Percentiles rank a stretch among this genome's conserved stretches.
phyloP scores from a whole-genome alignment of 2,797 vertebrate genomes.

The Myripristis jacobus region DNA sequence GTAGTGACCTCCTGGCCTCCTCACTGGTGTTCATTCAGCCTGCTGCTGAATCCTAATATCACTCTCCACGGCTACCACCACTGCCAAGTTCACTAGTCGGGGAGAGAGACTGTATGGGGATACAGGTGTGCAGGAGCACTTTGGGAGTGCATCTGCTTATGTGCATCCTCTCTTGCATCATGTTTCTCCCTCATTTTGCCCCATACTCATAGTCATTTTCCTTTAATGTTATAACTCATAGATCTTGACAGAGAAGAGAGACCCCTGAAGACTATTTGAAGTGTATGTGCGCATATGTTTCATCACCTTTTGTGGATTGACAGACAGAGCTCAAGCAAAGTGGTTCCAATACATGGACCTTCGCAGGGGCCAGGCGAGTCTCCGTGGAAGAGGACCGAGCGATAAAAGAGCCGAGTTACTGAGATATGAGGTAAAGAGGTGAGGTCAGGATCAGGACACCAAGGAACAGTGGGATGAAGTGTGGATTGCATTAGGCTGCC shows the following conservation, averaged over 20 bases:
- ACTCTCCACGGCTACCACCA: conserved; percentile 29
- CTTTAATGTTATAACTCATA: neutral
- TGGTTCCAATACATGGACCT: neutral
- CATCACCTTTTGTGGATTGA: conserved; percentile 12
- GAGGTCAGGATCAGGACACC: conserved; percentile 51
- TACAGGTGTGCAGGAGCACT: conserved; percentile 48
- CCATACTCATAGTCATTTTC: neutral
- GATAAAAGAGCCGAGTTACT: conserved; percentile 44
- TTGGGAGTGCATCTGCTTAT: conserved; percentile 36
- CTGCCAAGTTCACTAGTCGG: conserved; percentile 22
- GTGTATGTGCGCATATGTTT: too few species aligned
- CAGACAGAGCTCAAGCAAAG: conserved; percentile 29
- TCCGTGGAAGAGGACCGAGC: conserved; percentile 20
- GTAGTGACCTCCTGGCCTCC: conserved; percentile 58
- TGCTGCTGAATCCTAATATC: conserved; percentile 69
- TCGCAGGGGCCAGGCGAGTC: conserved; percentile 10
- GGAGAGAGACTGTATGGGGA: conserved; percentile 26
- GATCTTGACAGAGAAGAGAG: neutral
- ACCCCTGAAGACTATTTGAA: neutral
- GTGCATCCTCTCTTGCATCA: conserved; percentile 1
- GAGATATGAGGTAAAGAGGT: conserved; percentile 55
- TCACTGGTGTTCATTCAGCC: conserved; percentile 54
- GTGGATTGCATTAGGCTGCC: conserved; percentile 18
- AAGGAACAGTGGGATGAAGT: conserved; percentile 33
- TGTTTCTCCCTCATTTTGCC: neutral